These are phyloP conservation scores for Chaenodraco wilsoni DNA, from an alignment of 2,797 vertebrate species.

Conservation along the genomic window DNA sequence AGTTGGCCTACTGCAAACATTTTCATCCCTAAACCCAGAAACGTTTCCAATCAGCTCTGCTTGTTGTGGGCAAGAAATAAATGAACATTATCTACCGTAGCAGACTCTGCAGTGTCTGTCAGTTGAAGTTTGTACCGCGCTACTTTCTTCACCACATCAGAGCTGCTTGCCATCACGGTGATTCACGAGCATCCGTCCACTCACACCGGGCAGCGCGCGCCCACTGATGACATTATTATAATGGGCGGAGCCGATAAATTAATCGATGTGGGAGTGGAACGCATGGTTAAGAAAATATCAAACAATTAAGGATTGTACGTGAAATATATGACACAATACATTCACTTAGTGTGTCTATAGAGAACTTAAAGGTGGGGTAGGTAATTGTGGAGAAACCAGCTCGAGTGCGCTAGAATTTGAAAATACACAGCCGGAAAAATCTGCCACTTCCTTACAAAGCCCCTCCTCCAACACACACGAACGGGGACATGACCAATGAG, in stretches of 20 bases:
- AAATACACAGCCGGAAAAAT: no score
- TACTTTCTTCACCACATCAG: constrained; percentile 70
- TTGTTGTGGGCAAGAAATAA: background rate
- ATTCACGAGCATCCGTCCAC: constrained; percentile 58
- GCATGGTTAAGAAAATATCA: background rate
- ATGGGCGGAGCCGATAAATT: constrained; percentile 59
- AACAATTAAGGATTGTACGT: background rate
- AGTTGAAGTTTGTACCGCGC: constrained; percentile 81
- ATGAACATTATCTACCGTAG: constrained; percentile 74
- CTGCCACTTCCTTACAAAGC: no score
- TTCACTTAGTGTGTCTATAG: background rate
- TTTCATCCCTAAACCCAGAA: background rate
- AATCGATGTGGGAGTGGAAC: background rate
- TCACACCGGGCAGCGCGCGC: constrained; percentile 60
- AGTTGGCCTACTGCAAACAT: background rate
- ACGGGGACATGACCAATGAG: no score
- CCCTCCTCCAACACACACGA: no score
- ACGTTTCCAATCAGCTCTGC: background rate
- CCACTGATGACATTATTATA: constrained; percentile 70
- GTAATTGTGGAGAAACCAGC: no score
- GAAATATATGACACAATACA: background rate
- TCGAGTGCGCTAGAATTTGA: no score
- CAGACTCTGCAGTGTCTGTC: constrained; percentile 58
- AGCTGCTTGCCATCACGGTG: constrained; percentile 75
- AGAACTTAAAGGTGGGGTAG: background rate